Conservation (phyloP, 2,113 vertebrate species). For the Lamprologus sp. region DNA sequence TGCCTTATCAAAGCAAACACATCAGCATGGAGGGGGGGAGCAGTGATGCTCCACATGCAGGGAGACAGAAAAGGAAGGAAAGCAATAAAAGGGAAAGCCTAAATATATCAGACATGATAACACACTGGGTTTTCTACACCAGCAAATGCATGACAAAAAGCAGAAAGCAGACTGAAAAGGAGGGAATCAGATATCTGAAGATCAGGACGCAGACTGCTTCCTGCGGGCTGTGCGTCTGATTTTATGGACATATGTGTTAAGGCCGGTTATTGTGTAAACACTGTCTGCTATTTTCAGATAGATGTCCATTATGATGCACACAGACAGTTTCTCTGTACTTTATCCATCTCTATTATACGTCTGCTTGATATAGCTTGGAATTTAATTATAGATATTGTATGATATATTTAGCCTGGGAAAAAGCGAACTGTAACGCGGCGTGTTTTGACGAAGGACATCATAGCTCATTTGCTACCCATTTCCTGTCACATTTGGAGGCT, state of each 20-base stretch:
- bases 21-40: neutral
- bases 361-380: neutral
- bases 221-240: slow-evolving; percentile 13
- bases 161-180: neutral
- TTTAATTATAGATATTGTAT: neutral
- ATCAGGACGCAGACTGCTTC: slow-evolving; percentile 8
- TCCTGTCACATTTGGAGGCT: slow-evolving; percentile 37
- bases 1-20: slow-evolving; percentile 45
- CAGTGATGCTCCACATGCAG: neutral
- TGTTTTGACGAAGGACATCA: slow-evolving; percentile 32
- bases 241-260: slow-evolving; percentile 24
- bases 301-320: slow-evolving; percentile 25
- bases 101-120: neutral
- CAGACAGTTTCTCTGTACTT: neutral
- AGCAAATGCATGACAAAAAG: neutral
- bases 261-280: slow-evolving; percentile 41
- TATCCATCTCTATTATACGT: neutral
- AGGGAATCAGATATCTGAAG: neutral
- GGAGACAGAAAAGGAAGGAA: neutral
- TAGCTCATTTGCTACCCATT: slow-evolving; percentile 31
- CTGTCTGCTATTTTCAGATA: neutral
- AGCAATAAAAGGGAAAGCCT: neutral
- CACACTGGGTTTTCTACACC: neutral
- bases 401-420: neutral
- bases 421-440: neutral